Evolutionary conservation across 2,797 vertebrate species (phyloP), one percentile per base, ranked within the genome.

Genomic region (Neostethus bicornis): DNA sequence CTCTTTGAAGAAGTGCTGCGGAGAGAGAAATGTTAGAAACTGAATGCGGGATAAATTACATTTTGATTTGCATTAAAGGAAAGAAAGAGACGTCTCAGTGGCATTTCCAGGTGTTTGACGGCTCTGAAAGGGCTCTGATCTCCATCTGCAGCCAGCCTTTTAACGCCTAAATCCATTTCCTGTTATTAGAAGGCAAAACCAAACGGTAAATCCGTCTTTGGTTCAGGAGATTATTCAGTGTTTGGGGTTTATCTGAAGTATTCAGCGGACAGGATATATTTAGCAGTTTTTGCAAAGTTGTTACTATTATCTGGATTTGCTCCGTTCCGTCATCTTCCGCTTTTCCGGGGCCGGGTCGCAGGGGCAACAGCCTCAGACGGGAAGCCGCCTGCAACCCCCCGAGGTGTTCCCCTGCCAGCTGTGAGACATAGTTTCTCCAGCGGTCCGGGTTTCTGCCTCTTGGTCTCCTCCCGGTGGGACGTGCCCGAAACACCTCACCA

Each of bases 81-180:
- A 49, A 37, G 28, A 42, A 46, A 37, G 41, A 59, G 60, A 23
- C 26, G 16, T 68, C 51, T 60, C 59, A 37, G 20, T 34, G 16
- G 35, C 44, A 48, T 80, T 70, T 71, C 66, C 51, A 53, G 74
- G 48, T 73, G 71, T 76, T 78, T 72, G 68, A 59, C 23, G 6
- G 51, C 48, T 37, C 32, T 71, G 57, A 82, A 75, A 61, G 56
- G 43, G 52, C 54, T 65, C 61, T 70, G 74, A 81, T 88, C 74
- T 76, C 62, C 55, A 66, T 61, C 70, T 70, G 54, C 57, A 71
- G 50, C 39, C 52, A 12, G 57, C 62, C 69, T 85, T 83, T 81
- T 61, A 79, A 82, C 62, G 31, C 41, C 68, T 61, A 69, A 71
- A 81, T 52, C 67, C 67, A 72, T 83, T 70, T 78, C 49, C 79